Conservation (phyloP, 2,797 vertebrate genomes). For the Rhinoraja longicauda region DNA sequence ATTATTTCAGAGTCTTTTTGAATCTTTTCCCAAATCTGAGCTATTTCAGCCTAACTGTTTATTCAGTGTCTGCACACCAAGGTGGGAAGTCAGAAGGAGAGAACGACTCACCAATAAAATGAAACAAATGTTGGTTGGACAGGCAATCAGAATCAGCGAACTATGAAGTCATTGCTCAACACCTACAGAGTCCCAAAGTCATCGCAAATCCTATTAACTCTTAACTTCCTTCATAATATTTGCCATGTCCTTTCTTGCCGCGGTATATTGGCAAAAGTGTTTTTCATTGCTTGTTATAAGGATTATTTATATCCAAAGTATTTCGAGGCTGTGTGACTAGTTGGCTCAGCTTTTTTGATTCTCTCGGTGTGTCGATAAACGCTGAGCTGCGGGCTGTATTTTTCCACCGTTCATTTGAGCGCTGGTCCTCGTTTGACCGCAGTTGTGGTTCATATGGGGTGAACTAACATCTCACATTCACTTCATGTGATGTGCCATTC, state of each 20-base stretch:
- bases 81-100: slow-evolving; percentile 24
- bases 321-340: background rate
- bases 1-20: slow-evolving; percentile 34
- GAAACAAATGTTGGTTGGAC: slow-evolving; percentile 28
- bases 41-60: slow-evolving; percentile 25
- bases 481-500: background rate
- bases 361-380: background rate
- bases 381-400: background rate
- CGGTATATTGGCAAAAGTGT: background rate
- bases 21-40: slow-evolving; percentile 38
- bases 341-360: background rate
- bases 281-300: background rate
- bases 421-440: background rate
- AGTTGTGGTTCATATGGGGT: background rate
- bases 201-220: background rate
- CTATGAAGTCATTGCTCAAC: slow-evolving; percentile 22
- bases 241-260: background rate
- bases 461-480: background rate
- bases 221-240: background rate
- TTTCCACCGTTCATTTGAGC: background rate
- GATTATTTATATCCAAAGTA: background rate
- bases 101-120: background rate
- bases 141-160: background rate
- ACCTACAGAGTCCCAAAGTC: background rate
- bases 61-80: slow-evolving; percentile 35